Conservation (phyloP, 2,113 vertebrate species). For the Atractosteus spatula region DNA sequence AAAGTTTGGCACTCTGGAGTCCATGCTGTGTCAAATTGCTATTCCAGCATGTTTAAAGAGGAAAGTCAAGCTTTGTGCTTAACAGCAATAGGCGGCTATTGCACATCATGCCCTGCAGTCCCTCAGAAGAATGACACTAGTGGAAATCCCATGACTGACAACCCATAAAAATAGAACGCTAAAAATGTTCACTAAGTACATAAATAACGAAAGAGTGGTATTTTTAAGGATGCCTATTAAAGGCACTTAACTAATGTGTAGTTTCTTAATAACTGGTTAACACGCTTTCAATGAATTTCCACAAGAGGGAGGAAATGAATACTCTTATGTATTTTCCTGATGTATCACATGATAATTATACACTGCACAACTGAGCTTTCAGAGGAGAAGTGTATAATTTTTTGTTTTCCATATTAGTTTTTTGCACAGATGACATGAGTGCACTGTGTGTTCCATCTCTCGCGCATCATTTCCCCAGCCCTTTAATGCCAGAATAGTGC, state of each 20-base stretch:
- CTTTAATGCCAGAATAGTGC: no score
- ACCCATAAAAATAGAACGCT: neutral
- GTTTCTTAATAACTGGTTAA: conserved; percentile 30
- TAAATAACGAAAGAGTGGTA: conserved; percentile 6
- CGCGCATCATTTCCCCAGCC: neutral
- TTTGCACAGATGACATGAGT: conserved; percentile 16
- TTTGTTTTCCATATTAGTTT: neutral
- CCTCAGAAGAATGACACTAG: neutral
- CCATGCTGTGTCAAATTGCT: neutral
- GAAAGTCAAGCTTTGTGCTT: neutral
- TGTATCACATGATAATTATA: conserved; percentile 21
- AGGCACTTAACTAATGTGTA: conserved; percentile 20
- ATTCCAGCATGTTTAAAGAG: neutral
- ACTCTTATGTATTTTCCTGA: conserved; percentile 5
- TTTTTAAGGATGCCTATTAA: conserved; percentile 27
- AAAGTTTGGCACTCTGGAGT: neutral
- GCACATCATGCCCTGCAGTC: neutral
- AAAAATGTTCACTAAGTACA: neutral
- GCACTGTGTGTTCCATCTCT: conserved; percentile 12
- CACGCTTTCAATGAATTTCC: neutral
- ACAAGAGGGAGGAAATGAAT: neutral
- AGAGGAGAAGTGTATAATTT: conserved; percentile 3
- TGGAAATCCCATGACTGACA: neutral
- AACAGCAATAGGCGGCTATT: neutral
- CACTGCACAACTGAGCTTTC: conserved; percentile 9